These are phyloP conservation scores for Scolopax mira DNA, from an alignment of 2,113 vertebrate species.

Conservation along the genomic window DNA sequence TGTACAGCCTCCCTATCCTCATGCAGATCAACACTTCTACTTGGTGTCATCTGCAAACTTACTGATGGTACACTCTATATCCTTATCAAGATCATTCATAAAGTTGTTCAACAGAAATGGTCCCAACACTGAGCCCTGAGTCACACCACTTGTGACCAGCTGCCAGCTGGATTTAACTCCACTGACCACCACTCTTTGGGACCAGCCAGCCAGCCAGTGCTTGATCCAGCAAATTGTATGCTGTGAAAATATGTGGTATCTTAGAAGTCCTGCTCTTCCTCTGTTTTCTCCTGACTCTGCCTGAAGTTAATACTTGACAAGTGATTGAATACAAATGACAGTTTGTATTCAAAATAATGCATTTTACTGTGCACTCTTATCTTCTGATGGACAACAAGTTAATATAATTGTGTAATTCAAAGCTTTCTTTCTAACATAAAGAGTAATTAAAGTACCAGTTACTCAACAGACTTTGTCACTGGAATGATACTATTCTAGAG, in stretches of 20 bases:
- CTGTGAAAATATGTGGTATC: background rate
- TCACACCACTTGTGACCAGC: too few species aligned
- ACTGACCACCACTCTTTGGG: too few species aligned
- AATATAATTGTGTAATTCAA: conserved; percentile 13
- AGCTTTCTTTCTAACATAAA: conserved; percentile 2
- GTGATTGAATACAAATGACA: background rate
- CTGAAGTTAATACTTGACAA: background rate
- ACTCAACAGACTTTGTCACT: conserved; percentile 31
- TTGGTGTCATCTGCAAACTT: too few species aligned
- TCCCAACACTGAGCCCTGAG: too few species aligned
- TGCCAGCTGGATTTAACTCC: too few species aligned
- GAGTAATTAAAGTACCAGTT: conserved; percentile 45
- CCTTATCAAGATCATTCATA: too few species aligned
- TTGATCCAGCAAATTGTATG: too few species aligned
- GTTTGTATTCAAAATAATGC: background rate
- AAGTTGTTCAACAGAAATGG: too few species aligned
- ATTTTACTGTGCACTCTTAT: conserved; percentile 7
- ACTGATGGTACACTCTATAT: too few species aligned
- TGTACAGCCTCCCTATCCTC: too few species aligned
- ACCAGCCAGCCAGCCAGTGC: too few species aligned
- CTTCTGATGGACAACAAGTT: conserved; percentile 9
- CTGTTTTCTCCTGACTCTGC: background rate
- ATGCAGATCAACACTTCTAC: too few species aligned
- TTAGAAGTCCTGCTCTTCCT: background rate
- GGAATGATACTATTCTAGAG: conserved; percentile 6